Evolutionary conservation across 2,888 invertebrate species (phyloP).

Genomic region (Clitarchus hookeri): DNA sequence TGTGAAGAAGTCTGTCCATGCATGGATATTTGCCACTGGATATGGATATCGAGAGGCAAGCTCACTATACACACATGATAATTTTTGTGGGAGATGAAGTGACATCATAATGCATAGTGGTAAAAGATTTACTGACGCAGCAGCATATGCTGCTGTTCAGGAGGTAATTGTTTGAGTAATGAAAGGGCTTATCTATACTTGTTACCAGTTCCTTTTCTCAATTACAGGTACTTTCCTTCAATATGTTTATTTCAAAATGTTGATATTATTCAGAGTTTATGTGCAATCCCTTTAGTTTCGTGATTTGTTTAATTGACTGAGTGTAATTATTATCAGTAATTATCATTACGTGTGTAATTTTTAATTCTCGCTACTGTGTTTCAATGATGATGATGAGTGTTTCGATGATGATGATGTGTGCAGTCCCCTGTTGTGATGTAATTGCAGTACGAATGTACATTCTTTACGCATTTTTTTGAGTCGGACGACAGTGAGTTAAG

Average conservation of each 20-base stretch:
- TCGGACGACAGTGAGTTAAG: not conserved
- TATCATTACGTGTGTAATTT: not conserved
- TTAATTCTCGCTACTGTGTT: not conserved
- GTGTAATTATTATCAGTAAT: not conserved
- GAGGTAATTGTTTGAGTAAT: not conserved
- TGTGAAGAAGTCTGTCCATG: not conserved
- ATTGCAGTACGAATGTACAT: not conserved
- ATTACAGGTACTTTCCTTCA: not conserved
- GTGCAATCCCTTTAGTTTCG: not conserved
- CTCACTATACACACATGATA: not conserved
- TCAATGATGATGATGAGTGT: no score
- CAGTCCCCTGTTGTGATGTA: not conserved
- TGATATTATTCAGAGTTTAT: constrained; percentile 14
- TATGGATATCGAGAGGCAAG: not conserved
- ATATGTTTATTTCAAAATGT: constrained; percentile 7
- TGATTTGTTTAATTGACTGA: not conserved
- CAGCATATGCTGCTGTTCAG: not conserved
- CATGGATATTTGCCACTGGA: not conserved
- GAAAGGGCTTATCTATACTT: not conserved
- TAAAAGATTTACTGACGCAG: not conserved
- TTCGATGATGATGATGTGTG: not conserved
- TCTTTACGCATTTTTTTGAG: no score
- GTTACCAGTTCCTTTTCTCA: constrained; percentile 6
- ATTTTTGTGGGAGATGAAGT: not conserved
- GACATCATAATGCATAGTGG: not conserved